Evolutionary conservation across 2,888 invertebrate genomes (phyloP).

Genomic region (Scaptomyza parva): DNA sequence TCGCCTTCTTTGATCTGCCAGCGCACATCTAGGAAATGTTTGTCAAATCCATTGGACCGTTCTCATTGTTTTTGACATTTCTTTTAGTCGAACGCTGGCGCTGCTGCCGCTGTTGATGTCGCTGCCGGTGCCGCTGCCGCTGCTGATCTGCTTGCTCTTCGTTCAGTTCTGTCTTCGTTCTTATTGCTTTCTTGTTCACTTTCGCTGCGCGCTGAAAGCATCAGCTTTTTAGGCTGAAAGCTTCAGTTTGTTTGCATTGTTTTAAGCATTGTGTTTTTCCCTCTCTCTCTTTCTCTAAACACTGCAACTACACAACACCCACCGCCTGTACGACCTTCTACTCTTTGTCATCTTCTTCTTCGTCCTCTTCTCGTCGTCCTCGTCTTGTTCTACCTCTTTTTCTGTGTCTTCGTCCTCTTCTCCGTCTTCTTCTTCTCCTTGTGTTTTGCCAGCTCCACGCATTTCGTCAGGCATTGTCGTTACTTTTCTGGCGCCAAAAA

Average conservation of each 20-base stretch:
- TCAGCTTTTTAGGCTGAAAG: conserved; percentile 34
- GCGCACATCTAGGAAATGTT: conserved; percentile 85
- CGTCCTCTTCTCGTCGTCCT: no score
- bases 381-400: conserved; percentile 11
- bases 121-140: neutral
- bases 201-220: conserved; percentile 47
- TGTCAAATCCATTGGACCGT: conserved; percentile 85
- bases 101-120: conserved; percentile 23
- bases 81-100: conserved; percentile 63
- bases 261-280: conserved; percentile 6
- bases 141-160: conserved; percentile 2
- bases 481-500: conserved; percentile 84
- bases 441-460: conserved; percentile 38
- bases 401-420: conserved; percentile 6
- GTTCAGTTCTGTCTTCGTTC: conserved; percentile 4
- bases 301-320: no score
- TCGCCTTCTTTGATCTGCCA: conserved; percentile 84
- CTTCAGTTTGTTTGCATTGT: conserved; percentile 44
- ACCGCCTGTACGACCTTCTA: conserved; percentile 29
- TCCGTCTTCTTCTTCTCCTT: conserved; percentile 15
- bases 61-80: conserved; percentile 85
- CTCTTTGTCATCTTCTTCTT: conserved; percentile 4
- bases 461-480: conserved; percentile 80
- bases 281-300: neutral
- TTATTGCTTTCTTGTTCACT: conserved; percentile 32